Evolutionary conservation across 2,888 invertebrate species (phyloP).

Genomic region (Leptinotarsa rubiginosa): DNA sequence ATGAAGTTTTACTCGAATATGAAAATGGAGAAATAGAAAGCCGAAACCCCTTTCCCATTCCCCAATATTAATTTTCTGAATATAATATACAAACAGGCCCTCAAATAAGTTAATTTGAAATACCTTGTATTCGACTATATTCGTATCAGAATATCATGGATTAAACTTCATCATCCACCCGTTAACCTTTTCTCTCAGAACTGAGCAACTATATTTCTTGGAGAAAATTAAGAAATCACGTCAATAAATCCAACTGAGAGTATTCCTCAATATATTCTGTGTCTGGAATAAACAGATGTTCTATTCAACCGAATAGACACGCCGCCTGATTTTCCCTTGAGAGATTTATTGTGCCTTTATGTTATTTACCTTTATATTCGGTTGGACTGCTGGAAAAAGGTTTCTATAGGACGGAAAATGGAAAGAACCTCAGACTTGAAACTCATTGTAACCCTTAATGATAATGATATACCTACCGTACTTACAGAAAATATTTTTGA

Average conservation of each 20-base stretch:
- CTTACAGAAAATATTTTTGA: too few species aligned
- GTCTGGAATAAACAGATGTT: constrained; percentile 31
- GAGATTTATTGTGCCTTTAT: constrained; percentile 21
- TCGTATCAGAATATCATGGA: background rate
- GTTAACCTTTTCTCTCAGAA: background rate
- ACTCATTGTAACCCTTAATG: background rate
- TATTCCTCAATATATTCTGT: constrained; percentile 25
- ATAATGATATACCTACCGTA: too few species aligned
- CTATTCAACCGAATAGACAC: constrained; percentile 31
- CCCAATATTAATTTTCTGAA: background rate
- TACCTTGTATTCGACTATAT: too few species aligned
- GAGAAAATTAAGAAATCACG: constrained; percentile 21
- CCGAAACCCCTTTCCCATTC: too few species aligned
- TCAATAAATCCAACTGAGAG: constrained; percentile 24
- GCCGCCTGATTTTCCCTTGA: constrained; percentile 19
- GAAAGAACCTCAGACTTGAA: background rate
- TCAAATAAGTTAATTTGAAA: too few species aligned
- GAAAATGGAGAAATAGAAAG: too few species aligned
- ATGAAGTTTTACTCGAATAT: too few species aligned
- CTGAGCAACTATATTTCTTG: constrained; percentile 9
- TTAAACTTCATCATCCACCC: background rate
- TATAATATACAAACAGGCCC: background rate
- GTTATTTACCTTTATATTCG: constrained; percentile 20
- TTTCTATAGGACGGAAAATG: constrained; percentile 10
- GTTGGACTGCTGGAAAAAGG: constrained; percentile 6